A percentile compares a stretch with the other conserved stretches of the same genome.
Conservation (phyloP, 1,140 invertebrate genomes). For the Philaenus spumarius region DNA sequence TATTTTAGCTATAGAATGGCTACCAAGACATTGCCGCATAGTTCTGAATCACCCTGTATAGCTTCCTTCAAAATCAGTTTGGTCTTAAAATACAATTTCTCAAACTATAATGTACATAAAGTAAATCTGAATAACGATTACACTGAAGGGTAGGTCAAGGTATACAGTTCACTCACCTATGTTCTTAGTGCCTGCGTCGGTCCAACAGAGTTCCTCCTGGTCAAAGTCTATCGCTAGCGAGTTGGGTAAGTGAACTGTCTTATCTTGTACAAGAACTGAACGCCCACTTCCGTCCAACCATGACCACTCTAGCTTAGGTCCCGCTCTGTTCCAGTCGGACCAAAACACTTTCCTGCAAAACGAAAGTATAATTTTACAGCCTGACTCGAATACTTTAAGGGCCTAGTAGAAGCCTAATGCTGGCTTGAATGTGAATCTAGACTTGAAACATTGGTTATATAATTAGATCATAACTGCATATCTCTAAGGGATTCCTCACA, state of each 20-base stretch:
- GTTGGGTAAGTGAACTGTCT: constrained; percentile 62
- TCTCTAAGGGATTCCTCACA: no score
- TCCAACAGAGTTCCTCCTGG: constrained; percentile 84
- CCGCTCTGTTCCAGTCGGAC: constrained; percentile 92
- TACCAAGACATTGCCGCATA: constrained; percentile 24
- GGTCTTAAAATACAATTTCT: neutral
- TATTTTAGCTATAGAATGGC: no score
- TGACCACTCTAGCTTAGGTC: constrained; percentile 88
- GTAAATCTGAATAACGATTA: no score
- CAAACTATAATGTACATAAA: neutral
- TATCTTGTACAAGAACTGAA: constrained; percentile 56
- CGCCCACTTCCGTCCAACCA: constrained; percentile 87
- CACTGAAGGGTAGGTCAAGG: neutral
- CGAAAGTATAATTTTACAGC: no score
- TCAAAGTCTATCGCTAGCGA: constrained; percentile 79
- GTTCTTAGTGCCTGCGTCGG: constrained; percentile 81
- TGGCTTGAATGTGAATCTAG: no score
- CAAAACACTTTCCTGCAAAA: constrained; percentile 83
- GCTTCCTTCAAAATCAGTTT: neutral
- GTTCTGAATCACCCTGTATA: no score
- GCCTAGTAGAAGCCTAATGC: no score
- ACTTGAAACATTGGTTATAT: no score
- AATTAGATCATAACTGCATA: no score
- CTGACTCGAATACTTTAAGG: no score
- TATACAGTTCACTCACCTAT: constrained; percentile 47